Evolutionary conservation across 1,140 invertebrate species (phyloP).

Genomic region (Tigriopus japonicus): DNA sequence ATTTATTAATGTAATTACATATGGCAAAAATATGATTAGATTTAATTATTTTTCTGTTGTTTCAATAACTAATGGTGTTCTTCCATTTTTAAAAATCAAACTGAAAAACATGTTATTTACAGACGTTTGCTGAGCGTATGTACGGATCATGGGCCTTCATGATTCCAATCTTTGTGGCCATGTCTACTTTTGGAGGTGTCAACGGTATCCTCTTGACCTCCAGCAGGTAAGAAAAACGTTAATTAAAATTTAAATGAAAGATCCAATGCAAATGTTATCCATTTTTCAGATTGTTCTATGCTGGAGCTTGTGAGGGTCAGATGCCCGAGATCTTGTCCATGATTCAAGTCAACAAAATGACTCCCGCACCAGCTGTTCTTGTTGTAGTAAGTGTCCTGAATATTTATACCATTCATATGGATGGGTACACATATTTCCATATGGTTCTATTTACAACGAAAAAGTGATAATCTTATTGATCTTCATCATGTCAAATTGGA

Average conservation of each 20-base stretch:
- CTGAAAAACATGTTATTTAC: background rate
- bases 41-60: background rate
- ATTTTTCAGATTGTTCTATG: constrained; percentile 22
- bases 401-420: background rate
- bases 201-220: constrained; percentile 41
- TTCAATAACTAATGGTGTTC: background rate
- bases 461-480: background rate
- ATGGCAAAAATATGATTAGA: background rate
- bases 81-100: background rate
- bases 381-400: constrained; percentile 24
- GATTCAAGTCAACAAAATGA: constrained; percentile 28
- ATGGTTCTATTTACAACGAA: background rate
- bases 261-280: no score
- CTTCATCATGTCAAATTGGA: background rate
- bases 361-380: constrained; percentile 31
- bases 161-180: constrained; percentile 38
- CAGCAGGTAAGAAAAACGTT: no score
- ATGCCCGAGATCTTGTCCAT: constrained; percentile 31
- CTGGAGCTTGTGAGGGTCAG: constrained; percentile 31
- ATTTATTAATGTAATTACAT: background rate
- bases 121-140: constrained; percentile 31
- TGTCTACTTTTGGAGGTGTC: constrained; percentile 39
- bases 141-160: constrained; percentile 34
- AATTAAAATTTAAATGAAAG: no score
- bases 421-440: background rate